phyloP scores from a whole-genome alignment of 2,888 invertebrate species.

The Eulithis testata region DNA sequence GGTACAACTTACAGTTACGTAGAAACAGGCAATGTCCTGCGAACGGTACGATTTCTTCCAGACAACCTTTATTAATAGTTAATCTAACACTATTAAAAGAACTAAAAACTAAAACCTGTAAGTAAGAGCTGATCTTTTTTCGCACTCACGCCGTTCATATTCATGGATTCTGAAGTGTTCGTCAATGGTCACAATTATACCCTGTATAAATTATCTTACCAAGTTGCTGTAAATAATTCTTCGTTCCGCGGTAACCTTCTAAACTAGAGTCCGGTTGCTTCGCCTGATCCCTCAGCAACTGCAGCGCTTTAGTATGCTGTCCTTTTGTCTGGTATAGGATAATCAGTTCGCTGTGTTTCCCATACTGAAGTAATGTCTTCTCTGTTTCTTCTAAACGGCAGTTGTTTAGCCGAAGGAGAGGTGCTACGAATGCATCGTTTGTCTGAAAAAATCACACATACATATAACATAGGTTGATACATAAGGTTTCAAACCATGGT shows the following conservation, averaged over 20 bases:
- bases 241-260: conserved; percentile 92
- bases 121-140: too few relatives aligned
- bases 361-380: conserved; percentile 92
- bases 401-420: conserved; percentile 94
- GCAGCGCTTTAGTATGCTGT: conserved; percentile 95
- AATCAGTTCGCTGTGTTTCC: conserved; percentile 96
- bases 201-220: conserved; percentile 75
- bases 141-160: too few relatives aligned
- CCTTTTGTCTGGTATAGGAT: conserved; percentile 98
- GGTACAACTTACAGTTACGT: too few relatives aligned
- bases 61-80: too few relatives aligned
- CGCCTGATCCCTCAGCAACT: conserved; percentile 92
- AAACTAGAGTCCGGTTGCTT: conserved; percentile 90
- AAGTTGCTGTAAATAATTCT: conserved; percentile 95
- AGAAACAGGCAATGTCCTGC: too few relatives aligned
- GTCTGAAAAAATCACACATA: conserved; percentile 87
- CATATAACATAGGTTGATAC: too few relatives aligned
- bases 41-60: too few relatives aligned
- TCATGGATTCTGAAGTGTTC: background rate
- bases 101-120: too few relatives aligned
- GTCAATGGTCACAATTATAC: background rate
- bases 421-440: conserved; percentile 97
- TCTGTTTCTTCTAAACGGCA: conserved; percentile 98
- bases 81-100: too few relatives aligned
- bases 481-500: too few relatives aligned